Percentiles rank a stretch among this genome's conserved stretches.
phyloP scores from a whole-genome alignment of 2,797 vertebrate genomes.

The Clarias fuscus region DNA sequence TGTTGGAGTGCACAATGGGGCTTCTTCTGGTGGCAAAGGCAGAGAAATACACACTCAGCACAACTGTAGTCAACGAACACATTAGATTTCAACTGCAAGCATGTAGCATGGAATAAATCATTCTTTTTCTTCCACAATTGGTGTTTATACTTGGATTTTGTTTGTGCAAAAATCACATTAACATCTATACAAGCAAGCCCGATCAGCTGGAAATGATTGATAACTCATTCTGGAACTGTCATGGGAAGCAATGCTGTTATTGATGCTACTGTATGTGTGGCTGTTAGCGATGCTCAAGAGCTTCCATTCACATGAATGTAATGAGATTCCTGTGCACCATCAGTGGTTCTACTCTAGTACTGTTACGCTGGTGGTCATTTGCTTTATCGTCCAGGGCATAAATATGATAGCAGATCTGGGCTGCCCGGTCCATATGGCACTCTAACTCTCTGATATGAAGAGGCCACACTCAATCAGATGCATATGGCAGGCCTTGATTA shows the following conservation, averaged over 20 bases:
- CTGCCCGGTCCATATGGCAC: constrained; percentile 72
- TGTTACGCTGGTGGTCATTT: constrained; percentile 28
- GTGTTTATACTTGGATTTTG: constrained; percentile 57
- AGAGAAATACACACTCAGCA: constrained; percentile 50
- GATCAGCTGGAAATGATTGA: constrained; percentile 82
- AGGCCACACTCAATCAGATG: constrained; percentile 71
- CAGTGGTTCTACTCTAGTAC: constrained; percentile 17
- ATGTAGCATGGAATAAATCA: constrained; percentile 54
- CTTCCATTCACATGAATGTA: constrained; percentile 77
- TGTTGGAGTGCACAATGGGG: constrained; percentile 93
- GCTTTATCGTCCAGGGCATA: constrained; percentile 57
- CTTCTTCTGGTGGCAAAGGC: constrained; percentile 85
- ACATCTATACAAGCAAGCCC: constrained; percentile 76
- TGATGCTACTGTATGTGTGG: constrained; percentile 69
- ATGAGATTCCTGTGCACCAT: constrained; percentile 68
- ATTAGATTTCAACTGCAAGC: constrained; percentile 43
- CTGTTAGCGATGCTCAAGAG: constrained; percentile 76
- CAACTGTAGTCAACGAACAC: constrained; percentile 41
- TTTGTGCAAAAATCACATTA: constrained; percentile 69
- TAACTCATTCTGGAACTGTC: constrained; percentile 75
- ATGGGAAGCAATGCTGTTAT: constrained; percentile 77
- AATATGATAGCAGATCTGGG: constrained; percentile 67
- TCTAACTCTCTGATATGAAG: constrained; percentile 65
- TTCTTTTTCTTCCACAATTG: constrained; percentile 56
- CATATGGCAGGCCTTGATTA: constrained; percentile 74